phyloP scores from a whole-genome alignment of 2,888 invertebrate genomes.

The Nomada flava region DNA sequence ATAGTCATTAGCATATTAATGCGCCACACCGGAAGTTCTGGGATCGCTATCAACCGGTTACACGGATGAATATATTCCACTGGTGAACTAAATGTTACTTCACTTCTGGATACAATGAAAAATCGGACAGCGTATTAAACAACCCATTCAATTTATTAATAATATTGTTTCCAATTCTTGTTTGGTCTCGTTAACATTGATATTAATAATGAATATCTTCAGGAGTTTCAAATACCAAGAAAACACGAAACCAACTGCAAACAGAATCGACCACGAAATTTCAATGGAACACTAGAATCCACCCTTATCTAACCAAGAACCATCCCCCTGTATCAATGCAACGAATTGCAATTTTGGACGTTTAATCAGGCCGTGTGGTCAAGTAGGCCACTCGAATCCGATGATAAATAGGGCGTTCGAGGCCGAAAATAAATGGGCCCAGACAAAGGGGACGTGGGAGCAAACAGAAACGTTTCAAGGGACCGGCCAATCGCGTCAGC shows the following conservation, averaged over 20 bases:
- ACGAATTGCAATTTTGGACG: not conserved
- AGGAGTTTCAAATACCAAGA: too few species aligned
- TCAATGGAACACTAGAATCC: not conserved
- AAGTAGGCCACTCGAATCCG: slow-evolving; percentile 8
- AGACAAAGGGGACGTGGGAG: not conserved
- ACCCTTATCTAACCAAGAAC: not conserved
- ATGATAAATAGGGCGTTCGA: slow-evolving; percentile 34
- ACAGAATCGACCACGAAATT: too few species aligned
- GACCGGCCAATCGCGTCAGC: slow-evolving; percentile 1
- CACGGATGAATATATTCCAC: slow-evolving; percentile 1
- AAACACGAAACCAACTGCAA: too few species aligned
- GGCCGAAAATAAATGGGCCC: slow-evolving; percentile 23
- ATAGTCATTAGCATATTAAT: slow-evolving; percentile 60
- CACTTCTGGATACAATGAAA: slow-evolving; percentile 46
- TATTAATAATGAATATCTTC: too few species aligned
- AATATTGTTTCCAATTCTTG: too few species aligned
- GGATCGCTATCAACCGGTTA: not conserved
- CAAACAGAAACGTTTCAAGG: slow-evolving; percentile 7
- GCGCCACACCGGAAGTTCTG: slow-evolving; percentile 4
- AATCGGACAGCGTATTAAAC: slow-evolving; percentile 38
- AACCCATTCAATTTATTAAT: too few species aligned
- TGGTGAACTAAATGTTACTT: not conserved
- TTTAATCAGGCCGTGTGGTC: slow-evolving; percentile 16
- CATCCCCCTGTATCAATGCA: not conserved
- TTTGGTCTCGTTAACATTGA: too few species aligned